Base-by-base conservation (phyloP, 37 sponge, comb jelly and placozoan genomes). In the Ianthella basta region DNA sequence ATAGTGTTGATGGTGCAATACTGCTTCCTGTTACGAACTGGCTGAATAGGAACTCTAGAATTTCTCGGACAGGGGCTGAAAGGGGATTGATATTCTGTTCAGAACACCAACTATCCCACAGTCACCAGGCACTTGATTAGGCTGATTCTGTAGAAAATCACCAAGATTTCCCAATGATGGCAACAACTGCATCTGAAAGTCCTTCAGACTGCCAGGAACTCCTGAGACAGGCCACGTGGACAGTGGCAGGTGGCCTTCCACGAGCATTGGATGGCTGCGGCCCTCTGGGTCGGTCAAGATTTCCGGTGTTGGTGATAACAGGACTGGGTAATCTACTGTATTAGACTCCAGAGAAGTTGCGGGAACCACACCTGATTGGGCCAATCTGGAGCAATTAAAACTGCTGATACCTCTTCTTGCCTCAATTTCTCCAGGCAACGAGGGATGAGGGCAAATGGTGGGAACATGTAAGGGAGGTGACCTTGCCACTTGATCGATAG, bases 141-240 rank as follows among this genome's bases (percentile, higher is more conserved):
- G 85, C 85, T 56, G 81, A 66, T 36, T 87, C 68, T 0, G 82
- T 80, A 30, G 65, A 63, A 20, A 23, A 30, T 40, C 80, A 21
- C 86, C 86, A 86, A 3, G 86, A 86, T n/a, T 64, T 35, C 56
- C 41, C 33, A 29, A 86, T 78, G 68, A 86, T 20, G 16, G 15
- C 33, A 25, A 60, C 35, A 74, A 72, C 85, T 74, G 32, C 24
- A 12, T 70, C 74, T 56, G 86, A 85, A 77, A 85, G 79, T 25
- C 80, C 67, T 61, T 65, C 32, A 39, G 77, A 8, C 5, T 37
- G n/a, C 30, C 25, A 64, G 25, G 77, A 60, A 63, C 44, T 40
- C 86, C 86, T 79, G 86, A 86, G 55, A 86, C 56, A 54, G 34
- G 60, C 86, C 86, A 86, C 0, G 79, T 68, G 80, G 80, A 80